Conservation (phyloP, 2,888 invertebrate genomes). For the Steinernema carpocapsae region DNA sequence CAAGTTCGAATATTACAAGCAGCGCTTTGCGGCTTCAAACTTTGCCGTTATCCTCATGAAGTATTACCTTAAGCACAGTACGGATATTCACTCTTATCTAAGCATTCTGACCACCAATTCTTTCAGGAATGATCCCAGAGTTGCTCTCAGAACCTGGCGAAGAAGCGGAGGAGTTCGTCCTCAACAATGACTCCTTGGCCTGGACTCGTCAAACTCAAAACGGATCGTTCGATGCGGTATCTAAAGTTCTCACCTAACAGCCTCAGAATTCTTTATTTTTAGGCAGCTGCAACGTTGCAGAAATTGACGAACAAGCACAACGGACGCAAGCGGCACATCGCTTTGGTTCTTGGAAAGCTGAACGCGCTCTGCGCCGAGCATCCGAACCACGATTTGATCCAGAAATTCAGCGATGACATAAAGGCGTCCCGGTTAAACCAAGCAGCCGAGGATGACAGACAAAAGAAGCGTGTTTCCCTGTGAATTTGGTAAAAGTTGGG, state of each 20-base stretch:
- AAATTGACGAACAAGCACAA: neutral
- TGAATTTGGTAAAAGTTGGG: too few species aligned
- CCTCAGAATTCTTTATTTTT: neutral
- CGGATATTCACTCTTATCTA: neutral
- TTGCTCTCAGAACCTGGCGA: neutral
- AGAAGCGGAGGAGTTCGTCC: conserved; percentile 3
- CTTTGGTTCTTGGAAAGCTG: neutral
- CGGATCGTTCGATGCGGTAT: neutral
- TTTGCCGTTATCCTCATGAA: neutral
- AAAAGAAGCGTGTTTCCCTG: too few species aligned
- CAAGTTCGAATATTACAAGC: too few species aligned
- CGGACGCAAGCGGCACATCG: neutral
- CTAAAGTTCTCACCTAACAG: neutral
- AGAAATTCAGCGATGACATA: too few species aligned
- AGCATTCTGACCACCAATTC: too few species aligned
- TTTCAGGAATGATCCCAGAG: conserved; percentile 4
- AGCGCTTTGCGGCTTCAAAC: neutral
- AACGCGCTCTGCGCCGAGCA: conserved; percentile 11
- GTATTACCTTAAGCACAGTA: conserved; percentile 3
- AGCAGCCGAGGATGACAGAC: too few species aligned
- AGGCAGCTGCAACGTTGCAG: neutral
- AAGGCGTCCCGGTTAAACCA: too few species aligned
- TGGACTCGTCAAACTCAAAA: neutral
- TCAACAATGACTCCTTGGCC: neutral
- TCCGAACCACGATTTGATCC: too few species aligned